Evolutionary conservation across 1,140 invertebrate species (phyloP).

Genomic region (Drosophila sproati): DNA sequence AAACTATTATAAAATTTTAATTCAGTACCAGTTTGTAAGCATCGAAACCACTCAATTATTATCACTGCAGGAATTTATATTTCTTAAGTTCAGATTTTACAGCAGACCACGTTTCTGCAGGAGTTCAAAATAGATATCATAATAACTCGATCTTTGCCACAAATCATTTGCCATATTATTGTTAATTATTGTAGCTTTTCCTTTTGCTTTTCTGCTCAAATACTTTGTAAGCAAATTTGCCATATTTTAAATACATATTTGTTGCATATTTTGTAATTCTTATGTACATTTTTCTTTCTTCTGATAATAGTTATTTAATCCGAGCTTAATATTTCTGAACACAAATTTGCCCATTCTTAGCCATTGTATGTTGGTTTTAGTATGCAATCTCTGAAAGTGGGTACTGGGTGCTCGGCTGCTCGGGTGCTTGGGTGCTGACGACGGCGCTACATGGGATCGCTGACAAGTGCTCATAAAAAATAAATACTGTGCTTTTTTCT

Average conservation of each 20-base stretch:
- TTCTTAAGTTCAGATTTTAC: no score
- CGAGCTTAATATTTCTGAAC: slow-evolving; percentile 2
- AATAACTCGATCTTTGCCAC: background rate
- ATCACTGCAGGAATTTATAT: no score
- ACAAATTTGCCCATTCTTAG: slow-evolving; percentile 6
- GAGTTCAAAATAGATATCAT: background rate
- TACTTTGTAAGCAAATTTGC: background rate
- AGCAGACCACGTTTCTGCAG: no score
- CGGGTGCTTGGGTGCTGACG: slow-evolving; percentile 10
- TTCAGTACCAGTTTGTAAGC: no score
- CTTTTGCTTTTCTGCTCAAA: no score
- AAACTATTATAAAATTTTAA: no score
- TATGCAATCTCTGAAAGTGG: no score
- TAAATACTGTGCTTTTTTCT: slow-evolving; percentile 56
- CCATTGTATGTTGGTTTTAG: slow-evolving; percentile 30
- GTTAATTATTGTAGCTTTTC: no score
- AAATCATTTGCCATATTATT: no score
- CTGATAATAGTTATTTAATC: slow-evolving; percentile 10
- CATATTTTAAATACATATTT: slow-evolving; percentile 3
- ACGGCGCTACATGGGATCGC: slow-evolving; percentile 60
- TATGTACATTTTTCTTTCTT: background rate
- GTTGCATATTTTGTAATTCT: slow-evolving; percentile 2
- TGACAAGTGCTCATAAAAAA: slow-evolving; percentile 75
- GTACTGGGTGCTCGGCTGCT: slow-evolving; percentile 1
- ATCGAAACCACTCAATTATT: no score